Evolutionary conservation across 2,797 vertebrate genomes (phyloP), one percentile per base, ranked within the genome.

Genomic region (Tiaroga cobitis): DNA sequence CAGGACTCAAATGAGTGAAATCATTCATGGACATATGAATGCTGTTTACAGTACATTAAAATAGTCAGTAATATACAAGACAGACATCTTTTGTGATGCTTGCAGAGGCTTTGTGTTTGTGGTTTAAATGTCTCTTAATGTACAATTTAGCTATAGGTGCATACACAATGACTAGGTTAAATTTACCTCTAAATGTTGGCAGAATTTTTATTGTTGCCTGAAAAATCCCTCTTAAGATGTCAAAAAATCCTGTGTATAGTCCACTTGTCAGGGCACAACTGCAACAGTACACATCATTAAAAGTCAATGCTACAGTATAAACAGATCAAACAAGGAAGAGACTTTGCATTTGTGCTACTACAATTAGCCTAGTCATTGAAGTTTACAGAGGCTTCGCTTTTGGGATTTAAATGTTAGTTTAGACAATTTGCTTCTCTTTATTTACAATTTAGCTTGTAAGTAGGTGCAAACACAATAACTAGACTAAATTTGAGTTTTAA

Each of bases 1-100:
- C 51, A 61, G 51, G 75, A 65, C 43, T 51, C 46, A 10, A n/a
- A 39, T 24, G 10, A 65, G 69, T 39, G 59, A 49, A 75, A 56
- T 74, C 43, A 81, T 74, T 74, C 69, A 32, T 19, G 54, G 26
- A 49, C 59, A 11, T 46, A 37, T n/a, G 11, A 37, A 41, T 83
- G 43, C 73, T 67, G n/a, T 43, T 43, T 82, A 32, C 37, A 49
- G 46, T 49, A 49, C 46, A 34, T 19, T 73, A 16, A 15, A 51
- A 49, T 4, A n/a, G 2, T 39, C 72, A 65, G 24, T n/a, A 49
- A 61, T 39, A 76, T 18, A 63, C 13, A 63, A 49, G 26, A 34
- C 65, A 26, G 56, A 82, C 41, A 24, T 39, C 10, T 65, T 37
- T 72, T 73, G 32, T 7, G n/a, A 15, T 81, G 18, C 70, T 29